Conservation (phyloP, 2,113 vertebrate genomes). For the Brachionichthys hirsutus region DNA sequence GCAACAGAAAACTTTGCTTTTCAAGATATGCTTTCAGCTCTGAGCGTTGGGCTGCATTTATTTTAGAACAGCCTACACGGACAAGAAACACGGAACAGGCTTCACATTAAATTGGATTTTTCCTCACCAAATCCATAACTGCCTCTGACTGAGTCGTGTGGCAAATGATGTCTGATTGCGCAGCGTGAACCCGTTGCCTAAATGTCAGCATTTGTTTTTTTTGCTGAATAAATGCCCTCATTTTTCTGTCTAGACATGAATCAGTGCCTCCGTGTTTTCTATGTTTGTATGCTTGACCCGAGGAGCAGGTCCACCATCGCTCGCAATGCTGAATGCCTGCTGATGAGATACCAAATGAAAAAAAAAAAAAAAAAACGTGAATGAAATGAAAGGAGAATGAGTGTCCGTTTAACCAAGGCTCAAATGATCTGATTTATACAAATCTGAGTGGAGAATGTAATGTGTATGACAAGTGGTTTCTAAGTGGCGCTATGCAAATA, state of each 20-base stretch:
- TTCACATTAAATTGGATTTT: constrained; percentile 55
- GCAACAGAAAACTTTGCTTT: constrained; percentile 28
- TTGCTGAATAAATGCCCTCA: constrained; percentile 46
- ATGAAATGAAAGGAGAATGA: constrained; percentile 5
- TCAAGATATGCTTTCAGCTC: constrained; percentile 25
- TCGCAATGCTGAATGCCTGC: not conserved
- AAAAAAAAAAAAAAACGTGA: constrained; percentile 3
- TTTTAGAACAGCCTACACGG: constrained; percentile 31
- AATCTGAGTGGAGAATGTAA: constrained; percentile 20
- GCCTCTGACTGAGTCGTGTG: constrained; percentile 48
- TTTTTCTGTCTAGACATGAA: constrained; percentile 61
- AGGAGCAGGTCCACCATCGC: not conserved
- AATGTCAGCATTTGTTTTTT: constrained; percentile 51
- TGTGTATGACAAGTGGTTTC: constrained; percentile 3
- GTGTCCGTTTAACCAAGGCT: constrained; percentile 26
- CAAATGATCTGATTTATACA: constrained; percentile 30
- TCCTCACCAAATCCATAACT: constrained; percentile 34
- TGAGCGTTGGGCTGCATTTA: constrained; percentile 28
- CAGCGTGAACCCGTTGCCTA: constrained; percentile 59
- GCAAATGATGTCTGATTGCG: constrained; percentile 70
- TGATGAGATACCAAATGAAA: not conserved
- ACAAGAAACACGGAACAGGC: constrained; percentile 35
- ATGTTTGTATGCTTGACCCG: not conserved
- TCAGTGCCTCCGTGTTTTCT: constrained; percentile 29
- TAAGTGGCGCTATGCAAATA: constrained; percentile 6